phyloP scores from a whole-genome alignment of 2,797 vertebrate species.

The Acridotheres tristis region DNA sequence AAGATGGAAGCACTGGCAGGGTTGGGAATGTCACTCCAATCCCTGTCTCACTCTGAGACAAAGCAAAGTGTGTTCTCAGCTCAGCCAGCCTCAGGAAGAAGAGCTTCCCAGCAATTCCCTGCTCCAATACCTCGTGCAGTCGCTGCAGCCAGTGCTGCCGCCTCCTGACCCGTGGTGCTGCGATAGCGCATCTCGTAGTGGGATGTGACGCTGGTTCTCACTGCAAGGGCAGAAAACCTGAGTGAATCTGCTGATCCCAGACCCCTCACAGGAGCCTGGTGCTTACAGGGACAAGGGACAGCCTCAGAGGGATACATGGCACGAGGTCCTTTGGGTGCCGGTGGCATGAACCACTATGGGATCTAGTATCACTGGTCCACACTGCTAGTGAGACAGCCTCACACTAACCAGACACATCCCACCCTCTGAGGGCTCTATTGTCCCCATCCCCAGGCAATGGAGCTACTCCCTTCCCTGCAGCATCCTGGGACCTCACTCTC shows the following conservation, averaged over 20 bases:
- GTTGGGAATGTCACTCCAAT: background rate
- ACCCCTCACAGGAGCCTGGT: fast-evolving
- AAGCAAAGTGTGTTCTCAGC: background rate
- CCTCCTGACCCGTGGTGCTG: conserved; percentile 83
- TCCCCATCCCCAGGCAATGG: background rate
- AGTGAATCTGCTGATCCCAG: background rate
- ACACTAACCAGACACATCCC: background rate
- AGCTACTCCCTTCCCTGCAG: background rate
- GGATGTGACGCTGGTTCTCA: conserved; percentile 79
- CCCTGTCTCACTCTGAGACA: fast-evolving
- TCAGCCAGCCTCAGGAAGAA: background rate
- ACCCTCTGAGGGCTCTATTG: fast-evolving
- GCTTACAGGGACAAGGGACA: background rate
- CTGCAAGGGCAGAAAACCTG: conserved; percentile 47
- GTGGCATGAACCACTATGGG: fast-evolving
- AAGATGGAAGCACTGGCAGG: background rate
- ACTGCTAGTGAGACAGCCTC: background rate
- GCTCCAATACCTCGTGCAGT: conserved; percentile 77
- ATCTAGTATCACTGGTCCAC: fast-evolving
- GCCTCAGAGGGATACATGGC: fast-evolving
- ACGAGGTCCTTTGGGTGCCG: background rate
- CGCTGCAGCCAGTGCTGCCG: conserved; percentile 79
- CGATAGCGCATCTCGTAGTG: conserved; percentile 85
- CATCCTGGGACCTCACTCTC: background rate
- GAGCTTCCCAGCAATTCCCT: background rate